Evolutionary conservation across 2,113 vertebrate species (phyloP).

Genomic region (Chunga burmeisteri): DNA sequence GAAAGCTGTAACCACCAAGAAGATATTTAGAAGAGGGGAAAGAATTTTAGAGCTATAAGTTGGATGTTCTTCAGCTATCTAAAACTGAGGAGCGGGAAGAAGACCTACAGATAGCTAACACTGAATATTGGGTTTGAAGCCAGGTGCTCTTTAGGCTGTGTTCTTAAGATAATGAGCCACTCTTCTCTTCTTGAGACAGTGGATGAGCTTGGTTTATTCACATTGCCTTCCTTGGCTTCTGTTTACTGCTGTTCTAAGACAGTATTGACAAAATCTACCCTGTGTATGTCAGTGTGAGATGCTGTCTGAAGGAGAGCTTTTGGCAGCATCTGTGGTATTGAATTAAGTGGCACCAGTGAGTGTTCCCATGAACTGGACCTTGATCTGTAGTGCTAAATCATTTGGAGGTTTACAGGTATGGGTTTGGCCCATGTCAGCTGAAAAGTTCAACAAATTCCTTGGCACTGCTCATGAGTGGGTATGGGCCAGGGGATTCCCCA

Average conservation of each 20-base stretch:
- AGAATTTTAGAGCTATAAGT: too few relatives aligned
- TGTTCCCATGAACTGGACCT: not conserved
- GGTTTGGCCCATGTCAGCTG: not conserved
- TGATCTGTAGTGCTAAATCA: not conserved
- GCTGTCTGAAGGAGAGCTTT: not conserved
- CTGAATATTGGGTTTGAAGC: not conserved
- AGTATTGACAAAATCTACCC: not conserved
- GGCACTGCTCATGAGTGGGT: fast-evolving
- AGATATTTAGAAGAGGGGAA: too few relatives aligned
- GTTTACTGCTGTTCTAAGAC: not conserved
- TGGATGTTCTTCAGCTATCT: too few relatives aligned
- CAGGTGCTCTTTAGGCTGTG: not conserved
- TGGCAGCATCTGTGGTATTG: not conserved
- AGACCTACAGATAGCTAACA: too few relatives aligned
- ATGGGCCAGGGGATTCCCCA: not conserved
- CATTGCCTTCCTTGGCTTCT: not conserved
- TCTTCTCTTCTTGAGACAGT: not conserved
- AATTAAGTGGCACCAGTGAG: not conserved
- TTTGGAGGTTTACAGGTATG: not conserved
- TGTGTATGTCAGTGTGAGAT: not conserved
- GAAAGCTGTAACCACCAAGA: too few relatives aligned
- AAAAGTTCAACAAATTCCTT: not conserved
- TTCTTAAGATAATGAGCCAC: not conserved
- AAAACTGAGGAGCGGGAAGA: too few relatives aligned
- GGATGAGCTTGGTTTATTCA: not conserved